These are phyloP conservation scores for Urocitellus parryii DNA, from an alignment of 2,113 vertebrate species.

Conservation along the genomic window DNA sequence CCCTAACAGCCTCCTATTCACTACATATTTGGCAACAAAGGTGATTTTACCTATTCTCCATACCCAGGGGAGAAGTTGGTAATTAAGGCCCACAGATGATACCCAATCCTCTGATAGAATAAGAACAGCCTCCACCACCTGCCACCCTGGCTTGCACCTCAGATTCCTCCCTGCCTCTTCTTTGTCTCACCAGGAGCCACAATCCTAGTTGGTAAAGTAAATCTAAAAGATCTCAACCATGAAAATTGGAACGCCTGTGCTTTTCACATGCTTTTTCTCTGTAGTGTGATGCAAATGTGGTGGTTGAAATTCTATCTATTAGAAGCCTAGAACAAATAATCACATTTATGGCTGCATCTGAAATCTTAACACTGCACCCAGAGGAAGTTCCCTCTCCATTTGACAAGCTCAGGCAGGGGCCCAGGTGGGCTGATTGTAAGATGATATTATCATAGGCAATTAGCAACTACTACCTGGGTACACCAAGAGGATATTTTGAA, in stretches of 20 bases:
- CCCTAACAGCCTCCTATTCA: background rate
- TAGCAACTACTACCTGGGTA: background rate
- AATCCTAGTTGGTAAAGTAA: conserved; percentile 5
- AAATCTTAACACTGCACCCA: conserved; percentile 12
- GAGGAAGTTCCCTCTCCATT: background rate
- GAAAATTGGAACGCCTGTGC: background rate
- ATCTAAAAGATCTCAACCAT: conserved; percentile 1
- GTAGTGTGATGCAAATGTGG: background rate
- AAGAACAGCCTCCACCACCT: conserved; percentile 40
- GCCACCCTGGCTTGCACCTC: background rate
- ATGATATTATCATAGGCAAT: background rate
- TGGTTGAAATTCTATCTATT: background rate
- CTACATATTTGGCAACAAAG: background rate
- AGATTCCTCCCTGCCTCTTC: background rate
- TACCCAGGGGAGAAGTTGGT: background rate
- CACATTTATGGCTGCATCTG: background rate
- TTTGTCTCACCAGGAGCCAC: background rate
- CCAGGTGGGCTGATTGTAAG: background rate
- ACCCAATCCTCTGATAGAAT: background rate
- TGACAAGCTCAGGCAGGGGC: background rate
- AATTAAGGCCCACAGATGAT: background rate
- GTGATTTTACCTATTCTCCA: background rate
- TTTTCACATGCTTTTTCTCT: background rate
- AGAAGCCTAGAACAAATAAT: conserved; percentile 50
- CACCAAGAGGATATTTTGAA: conserved; percentile 5